Evolutionary conservation across 2,797 vertebrate species (phyloP).

Genomic region (Hydrophis major): DNA sequence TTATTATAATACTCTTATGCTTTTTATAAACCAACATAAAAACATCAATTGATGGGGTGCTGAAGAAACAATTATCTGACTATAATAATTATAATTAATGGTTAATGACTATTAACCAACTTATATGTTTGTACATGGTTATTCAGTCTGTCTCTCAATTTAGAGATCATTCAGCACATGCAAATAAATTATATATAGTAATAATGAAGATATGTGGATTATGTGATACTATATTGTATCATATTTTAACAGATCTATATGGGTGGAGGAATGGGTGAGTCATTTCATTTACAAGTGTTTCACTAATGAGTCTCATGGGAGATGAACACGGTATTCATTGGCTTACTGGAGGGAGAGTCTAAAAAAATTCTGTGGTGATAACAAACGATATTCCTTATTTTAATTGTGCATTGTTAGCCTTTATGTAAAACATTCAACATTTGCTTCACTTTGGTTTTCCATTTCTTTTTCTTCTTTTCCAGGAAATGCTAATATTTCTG

Average conservation of each 20-base stretch:
- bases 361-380: not conserved
- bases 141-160: not conserved
- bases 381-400: not conserved
- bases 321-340: not conserved
- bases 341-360: not conserved
- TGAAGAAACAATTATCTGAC: not conserved
- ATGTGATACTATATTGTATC: not conserved
- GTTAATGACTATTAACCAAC: not conserved
- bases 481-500: slow-evolving; percentile 1
- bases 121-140: not conserved
- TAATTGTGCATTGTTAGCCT: not conserved
- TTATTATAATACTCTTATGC: not conserved
- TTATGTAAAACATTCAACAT: not conserved
- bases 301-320: not conserved
- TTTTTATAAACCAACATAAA: not conserved
- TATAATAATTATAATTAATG: not conserved
- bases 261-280: not conserved
- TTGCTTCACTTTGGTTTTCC: not conserved
- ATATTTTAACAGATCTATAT: not conserved
- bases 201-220: not conserved
- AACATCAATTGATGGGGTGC: not conserved
- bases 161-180: not conserved
- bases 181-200: not conserved
- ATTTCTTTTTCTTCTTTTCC: not conserved
- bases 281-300: not conserved